Percentiles rank a stretch among this genome's conserved stretches.
Conservation (phyloP, 2,797 vertebrate species). For the Takifugu rubripes region DNA sequence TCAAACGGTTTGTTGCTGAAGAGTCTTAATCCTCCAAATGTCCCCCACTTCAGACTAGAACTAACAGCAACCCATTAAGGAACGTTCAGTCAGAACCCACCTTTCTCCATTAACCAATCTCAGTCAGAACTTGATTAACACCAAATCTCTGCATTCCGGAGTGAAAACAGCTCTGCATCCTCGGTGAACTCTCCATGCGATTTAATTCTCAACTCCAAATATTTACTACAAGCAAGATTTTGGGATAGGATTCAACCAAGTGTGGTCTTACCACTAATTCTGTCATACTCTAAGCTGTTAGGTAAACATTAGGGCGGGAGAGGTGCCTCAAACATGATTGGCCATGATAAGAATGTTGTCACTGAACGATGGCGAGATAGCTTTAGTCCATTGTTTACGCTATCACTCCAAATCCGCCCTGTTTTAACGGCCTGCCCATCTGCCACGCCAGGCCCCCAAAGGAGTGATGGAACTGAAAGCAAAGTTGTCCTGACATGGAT, state of each 20-base stretch:
- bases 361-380: conserved; percentile 41
- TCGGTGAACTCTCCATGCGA: conserved; percentile 13
- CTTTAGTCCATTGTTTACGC: conserved; percentile 53
- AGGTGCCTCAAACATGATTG: conserved; percentile 25
- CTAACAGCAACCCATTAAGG: conserved; percentile 13
- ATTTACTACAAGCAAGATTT: conserved; percentile 53
- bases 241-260: conserved; percentile 38
- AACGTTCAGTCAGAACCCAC: not conserved
- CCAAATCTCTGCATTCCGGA: too few species aligned
- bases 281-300: conserved; percentile 37
- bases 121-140: too few species aligned
- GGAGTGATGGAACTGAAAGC: conserved; percentile 22
- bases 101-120: not conserved
- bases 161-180: conserved; percentile 4
- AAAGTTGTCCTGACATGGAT: conserved; percentile 11
- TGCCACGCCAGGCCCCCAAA: conserved; percentile 36
- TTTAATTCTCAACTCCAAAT: conserved; percentile 35
- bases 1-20: conserved; percentile 5
- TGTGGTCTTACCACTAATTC: conserved; percentile 8
- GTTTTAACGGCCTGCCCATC: conserved; percentile 58
- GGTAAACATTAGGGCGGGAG: conserved; percentile 50
- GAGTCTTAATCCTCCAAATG: conserved; percentile 27
- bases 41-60: conserved; percentile 21
- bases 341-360: conserved; percentile 37
- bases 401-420: conserved; percentile 54